Evolutionary conservation across 1,140 invertebrate species (phyloP).

Genomic region (Drosophila tsacasi): DNA sequence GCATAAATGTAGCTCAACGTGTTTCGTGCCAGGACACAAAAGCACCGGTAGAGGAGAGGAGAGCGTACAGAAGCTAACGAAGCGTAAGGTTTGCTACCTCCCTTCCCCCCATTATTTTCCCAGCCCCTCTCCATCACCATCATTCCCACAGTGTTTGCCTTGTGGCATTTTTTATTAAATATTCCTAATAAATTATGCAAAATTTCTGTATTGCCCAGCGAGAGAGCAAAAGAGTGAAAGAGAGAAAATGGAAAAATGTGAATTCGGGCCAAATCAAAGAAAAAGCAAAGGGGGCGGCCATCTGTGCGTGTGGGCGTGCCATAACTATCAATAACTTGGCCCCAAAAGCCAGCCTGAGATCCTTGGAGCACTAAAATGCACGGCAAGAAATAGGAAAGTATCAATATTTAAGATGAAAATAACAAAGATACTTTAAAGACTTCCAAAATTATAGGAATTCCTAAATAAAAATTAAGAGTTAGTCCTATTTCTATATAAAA

Average conservation of each 20-base stretch:
- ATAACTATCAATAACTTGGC: conserved; percentile 79
- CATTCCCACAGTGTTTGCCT: conserved; percentile 62
- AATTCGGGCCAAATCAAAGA: conserved; percentile 64
- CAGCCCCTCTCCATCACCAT: conserved; percentile 6
- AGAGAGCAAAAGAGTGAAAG: conserved; percentile 32
- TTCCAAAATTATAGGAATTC: neutral
- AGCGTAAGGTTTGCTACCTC: conserved; percentile 78
- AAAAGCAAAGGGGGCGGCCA: conserved; percentile 30
- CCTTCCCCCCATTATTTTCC: conserved; percentile 24
- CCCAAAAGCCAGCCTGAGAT: conserved; percentile 43
- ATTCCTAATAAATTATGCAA: conserved; percentile 82
- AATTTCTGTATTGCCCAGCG: conserved; percentile 70
- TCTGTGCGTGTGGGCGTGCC: conserved; percentile 61
- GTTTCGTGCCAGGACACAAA: conserved; percentile 60
- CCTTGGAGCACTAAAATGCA: conserved; percentile 11
- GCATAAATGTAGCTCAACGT: conserved; percentile 76
- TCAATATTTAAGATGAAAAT: neutral
- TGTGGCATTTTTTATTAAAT: conserved; percentile 82
- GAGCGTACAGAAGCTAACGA: conserved; percentile 73
- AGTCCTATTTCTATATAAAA: neutral
- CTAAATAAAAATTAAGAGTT: neutral
- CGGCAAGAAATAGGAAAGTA: neutral
- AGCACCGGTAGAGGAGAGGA: conserved; percentile 14
- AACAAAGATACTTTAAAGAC: neutral
- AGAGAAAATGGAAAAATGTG: conserved; percentile 16